Evolutionary conservation across 2,113 vertebrate species (phyloP).

Genomic region (Brachyistius frenatus): DNA sequence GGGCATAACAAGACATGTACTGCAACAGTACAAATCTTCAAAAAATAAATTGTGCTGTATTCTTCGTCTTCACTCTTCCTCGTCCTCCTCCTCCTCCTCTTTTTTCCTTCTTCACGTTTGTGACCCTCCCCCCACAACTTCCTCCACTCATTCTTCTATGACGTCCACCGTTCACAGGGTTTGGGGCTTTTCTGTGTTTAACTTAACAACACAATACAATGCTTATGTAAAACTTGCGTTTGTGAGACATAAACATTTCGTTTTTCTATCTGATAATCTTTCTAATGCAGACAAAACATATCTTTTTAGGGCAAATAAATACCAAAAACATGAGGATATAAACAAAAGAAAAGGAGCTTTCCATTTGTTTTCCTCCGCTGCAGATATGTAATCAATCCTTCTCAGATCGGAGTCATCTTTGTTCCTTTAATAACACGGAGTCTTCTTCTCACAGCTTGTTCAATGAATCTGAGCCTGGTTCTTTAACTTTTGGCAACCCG

Average conservation of each 20-base stretch:
- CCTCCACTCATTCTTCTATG: conserved; percentile 13
- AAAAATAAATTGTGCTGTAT: no score
- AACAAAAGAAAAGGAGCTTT: conserved; percentile 8
- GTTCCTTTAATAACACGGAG: conserved; percentile 15
- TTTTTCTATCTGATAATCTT: conserved; percentile 21
- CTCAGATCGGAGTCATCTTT: conserved; percentile 21
- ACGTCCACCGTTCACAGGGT: neutral
- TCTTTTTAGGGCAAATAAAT: conserved; percentile 35
- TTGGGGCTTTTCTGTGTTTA: conserved; percentile 20
- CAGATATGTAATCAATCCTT: conserved; percentile 35
- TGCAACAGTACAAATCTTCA: neutral
- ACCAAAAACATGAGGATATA: neutral
- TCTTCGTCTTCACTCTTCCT: no score
- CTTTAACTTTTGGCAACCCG: conserved; percentile 20
- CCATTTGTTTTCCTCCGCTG: conserved; percentile 43
- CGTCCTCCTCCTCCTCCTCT: neutral
- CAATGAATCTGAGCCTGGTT: neutral
- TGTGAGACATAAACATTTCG: conserved; percentile 54
- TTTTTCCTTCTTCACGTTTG: neutral
- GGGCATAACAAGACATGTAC: neutral
- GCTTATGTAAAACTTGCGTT: conserved; percentile 20
- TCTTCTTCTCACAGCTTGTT: conserved; percentile 8
- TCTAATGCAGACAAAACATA: neutral
- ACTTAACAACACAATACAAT: conserved; percentile 26
- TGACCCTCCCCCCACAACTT: conserved; percentile 4